Evolutionary conservation across 1,140 invertebrate genomes (phyloP).

Genomic region (Apolygus lucorum): DNA sequence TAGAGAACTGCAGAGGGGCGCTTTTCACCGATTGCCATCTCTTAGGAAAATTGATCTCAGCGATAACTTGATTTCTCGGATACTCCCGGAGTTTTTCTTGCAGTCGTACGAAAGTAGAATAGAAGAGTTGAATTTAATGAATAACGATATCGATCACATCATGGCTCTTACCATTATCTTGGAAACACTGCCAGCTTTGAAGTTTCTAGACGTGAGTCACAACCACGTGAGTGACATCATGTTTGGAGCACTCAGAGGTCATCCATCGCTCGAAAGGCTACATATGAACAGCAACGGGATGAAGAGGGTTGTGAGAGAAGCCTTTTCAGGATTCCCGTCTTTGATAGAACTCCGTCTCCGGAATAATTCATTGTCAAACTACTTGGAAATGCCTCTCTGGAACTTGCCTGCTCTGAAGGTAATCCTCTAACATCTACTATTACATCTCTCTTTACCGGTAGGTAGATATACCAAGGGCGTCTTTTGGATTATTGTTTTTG

Average conservation of each 20-base stretch:
- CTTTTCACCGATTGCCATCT: conserved; percentile 65
- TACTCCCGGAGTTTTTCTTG: conserved; percentile 71
- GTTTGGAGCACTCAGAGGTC: conserved; percentile 62
- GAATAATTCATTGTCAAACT: conserved; percentile 63
- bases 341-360: conserved; percentile 65
- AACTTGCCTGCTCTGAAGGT: conserved; percentile 69
- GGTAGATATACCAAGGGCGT: too few species aligned
- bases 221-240: conserved; percentile 56
- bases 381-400: conserved; percentile 58
- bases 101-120: conserved; percentile 51
- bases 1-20: conserved; percentile 58
- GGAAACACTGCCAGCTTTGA: conserved; percentile 54
- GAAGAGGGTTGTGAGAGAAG: conserved; percentile 59
- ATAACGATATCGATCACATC: conserved; percentile 65
- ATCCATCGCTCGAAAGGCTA: conserved; percentile 65
- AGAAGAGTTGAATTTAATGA: conserved; percentile 64
- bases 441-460: too few species aligned
- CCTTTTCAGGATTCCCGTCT: conserved; percentile 70
- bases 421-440: conserved; percentile 22
- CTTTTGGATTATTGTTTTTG: too few species aligned
- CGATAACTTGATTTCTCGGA: conserved; percentile 62
- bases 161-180: conserved; percentile 59
- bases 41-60: conserved; percentile 65
- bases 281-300: conserved; percentile 72
- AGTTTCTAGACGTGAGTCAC: conserved; percentile 34